phyloP scores from a whole-genome alignment of 1,140 invertebrate genomes.

The Caenorhabditis remanei region DNA sequence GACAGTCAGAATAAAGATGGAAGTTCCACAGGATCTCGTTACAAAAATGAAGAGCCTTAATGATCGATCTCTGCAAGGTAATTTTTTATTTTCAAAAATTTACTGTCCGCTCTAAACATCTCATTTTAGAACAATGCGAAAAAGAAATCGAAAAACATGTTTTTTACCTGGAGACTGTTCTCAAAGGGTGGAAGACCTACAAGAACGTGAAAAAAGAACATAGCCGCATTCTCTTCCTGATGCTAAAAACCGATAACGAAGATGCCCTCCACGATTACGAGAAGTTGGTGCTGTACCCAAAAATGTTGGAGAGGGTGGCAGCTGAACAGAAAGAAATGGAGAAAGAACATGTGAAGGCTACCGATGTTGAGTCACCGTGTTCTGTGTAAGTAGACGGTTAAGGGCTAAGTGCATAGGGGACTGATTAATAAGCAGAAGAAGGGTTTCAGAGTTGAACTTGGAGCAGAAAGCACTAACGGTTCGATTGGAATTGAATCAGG shows the following conservation, averaged over 20 bases:
- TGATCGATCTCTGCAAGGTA: not conserved
- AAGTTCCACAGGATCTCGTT: not conserved
- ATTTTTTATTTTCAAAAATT: not conserved
- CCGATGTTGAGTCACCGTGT: too few species aligned
- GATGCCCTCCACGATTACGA: not conserved
- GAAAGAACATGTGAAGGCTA: too few species aligned
- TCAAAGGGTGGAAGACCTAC: conserved; percentile 17
- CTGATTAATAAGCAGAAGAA: too few species aligned
- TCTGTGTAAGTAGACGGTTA: too few species aligned
- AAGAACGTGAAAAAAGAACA: not conserved
- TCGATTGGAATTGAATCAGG: not conserved
- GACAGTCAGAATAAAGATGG: not conserved
- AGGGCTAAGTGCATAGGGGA: too few species aligned
- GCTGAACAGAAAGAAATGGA: too few species aligned
- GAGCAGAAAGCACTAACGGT: not conserved
- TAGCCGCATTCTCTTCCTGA: not conserved
- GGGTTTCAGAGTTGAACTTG: not conserved
- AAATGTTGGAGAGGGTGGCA: too few species aligned
- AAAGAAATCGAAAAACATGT: not conserved
- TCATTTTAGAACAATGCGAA: not conserved
- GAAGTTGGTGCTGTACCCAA: too few species aligned
- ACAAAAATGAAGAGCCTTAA: not conserved
- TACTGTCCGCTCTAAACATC: not conserved
- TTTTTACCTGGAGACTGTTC: not conserved
- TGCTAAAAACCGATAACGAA: not conserved